Base-by-base conservation (phyloP, 2,888 invertebrate species). In the Drosophila neotestacea region DNA sequence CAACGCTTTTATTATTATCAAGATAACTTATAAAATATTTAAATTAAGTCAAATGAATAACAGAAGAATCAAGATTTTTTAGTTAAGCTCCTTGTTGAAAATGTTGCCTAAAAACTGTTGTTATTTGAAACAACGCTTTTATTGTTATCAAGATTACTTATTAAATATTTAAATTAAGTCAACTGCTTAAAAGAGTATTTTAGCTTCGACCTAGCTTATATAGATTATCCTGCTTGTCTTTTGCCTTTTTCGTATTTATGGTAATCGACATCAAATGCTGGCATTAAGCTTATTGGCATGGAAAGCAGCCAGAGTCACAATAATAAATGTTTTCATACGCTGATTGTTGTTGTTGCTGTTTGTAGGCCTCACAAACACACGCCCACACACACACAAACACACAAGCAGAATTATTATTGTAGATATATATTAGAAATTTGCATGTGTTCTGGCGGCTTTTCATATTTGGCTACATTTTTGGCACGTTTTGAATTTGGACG, bases 241-340 rank as follows among this genome's bases (percentile, higher is more conserved):
- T 48, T 44, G 50, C 67, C 46, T 61, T 72, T 61, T 54, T 67
- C 56, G 63, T 71, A 79, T 82, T 89, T 89, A 85, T 85, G 89
- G 75, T 89, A 89, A 89, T 89, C 83, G 88, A 70, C 85, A 85
- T 87, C 77, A 85, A 85, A 89, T 81, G 85, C 73, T 70, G 75
- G 70, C 83, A 82, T 79, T 85, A 89, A 72, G 80, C 83, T 76
- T 82, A 88, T 89, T 89, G 89, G 72, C 67, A 75, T 79, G 88
- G 85, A 88, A 85, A 75, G 52, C 75, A 77, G 70, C 32, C 59
- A 10, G 60, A 69, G 42, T 50, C 69, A 61, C 59, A 67, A 67
- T 65, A 63, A 52, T 63, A 71, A 68, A 72, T 74, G 70, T 66
- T 79, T 77, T 72, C 71, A 59, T 69, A 61, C 71, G 41, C 50